Conservation (phyloP, 2,888 invertebrate genomes). For the Bombylius major region DNA sequence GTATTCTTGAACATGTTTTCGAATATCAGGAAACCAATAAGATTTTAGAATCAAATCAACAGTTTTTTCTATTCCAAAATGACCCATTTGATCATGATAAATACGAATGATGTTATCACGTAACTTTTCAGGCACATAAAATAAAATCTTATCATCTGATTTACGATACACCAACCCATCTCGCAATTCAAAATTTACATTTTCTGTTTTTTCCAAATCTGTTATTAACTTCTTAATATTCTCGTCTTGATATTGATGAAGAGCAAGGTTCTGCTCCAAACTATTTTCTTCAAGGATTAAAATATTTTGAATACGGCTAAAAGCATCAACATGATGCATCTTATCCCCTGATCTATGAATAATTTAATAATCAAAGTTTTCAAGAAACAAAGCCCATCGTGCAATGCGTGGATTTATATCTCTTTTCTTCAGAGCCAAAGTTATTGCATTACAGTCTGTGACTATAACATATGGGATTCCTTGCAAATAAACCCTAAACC, state of each 20-base stretch:
- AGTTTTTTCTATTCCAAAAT: conserved; percentile 19
- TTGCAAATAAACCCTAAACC: conserved; percentile 20
- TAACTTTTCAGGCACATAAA: conserved; percentile 2
- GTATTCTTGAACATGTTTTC: conserved; percentile 25
- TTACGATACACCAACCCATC: conserved; percentile 3
- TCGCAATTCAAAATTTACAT: not conserved
- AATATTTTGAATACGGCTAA: conserved; percentile 15
- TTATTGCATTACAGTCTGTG: conserved; percentile 22
- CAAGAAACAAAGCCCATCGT: conserved; percentile 20
- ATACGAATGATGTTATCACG: conserved; percentile 8
- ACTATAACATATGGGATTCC: conserved; percentile 21
- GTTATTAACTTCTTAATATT: conserved; percentile 11
- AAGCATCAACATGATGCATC: conserved; percentile 21
- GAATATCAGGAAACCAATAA: conserved; percentile 25
- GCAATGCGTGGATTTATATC: conserved; percentile 22
- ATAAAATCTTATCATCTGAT: conserved; percentile 2
- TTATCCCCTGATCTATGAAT: conserved; percentile 16
- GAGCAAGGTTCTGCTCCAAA: conserved; percentile 15
- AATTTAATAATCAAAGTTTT: conserved; percentile 17
- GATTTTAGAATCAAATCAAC: conserved; percentile 10
- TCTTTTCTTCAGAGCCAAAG: conserved; percentile 20
- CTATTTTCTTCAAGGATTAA: conserved; percentile 16
- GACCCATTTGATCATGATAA: conserved; percentile 18
- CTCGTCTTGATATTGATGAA: conserved; percentile 12
- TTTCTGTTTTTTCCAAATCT: conserved; percentile 8